Conservation (phyloP, 1,140 invertebrate genomes). For the Heliconius eleuchia region DNA sequence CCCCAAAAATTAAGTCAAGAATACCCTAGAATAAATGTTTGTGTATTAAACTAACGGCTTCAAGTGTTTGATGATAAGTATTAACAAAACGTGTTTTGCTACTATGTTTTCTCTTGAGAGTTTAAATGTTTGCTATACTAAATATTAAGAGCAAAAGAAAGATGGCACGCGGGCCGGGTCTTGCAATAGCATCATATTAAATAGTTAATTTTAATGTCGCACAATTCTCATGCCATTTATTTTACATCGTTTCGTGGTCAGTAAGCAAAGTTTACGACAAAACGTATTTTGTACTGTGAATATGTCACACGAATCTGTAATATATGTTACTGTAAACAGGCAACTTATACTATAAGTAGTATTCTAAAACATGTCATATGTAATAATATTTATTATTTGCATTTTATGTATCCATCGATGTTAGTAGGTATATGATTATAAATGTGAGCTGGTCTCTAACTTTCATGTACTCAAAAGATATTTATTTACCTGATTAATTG, state of each 20-base stretch:
- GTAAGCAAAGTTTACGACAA: constrained; percentile 43
- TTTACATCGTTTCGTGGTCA: not conserved
- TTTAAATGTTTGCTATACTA: constrained; percentile 39
- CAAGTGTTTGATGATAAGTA: constrained; percentile 68
- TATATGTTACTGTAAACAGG: constrained; percentile 33
- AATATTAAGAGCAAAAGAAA: constrained; percentile 43
- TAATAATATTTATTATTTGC: constrained; percentile 41
- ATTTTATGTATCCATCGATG: constrained; percentile 65
- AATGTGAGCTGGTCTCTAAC: constrained; percentile 77
- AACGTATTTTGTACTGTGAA: constrained; percentile 23
- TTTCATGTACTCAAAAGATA: constrained; percentile 76
- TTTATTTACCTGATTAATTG: constrained; percentile 55
- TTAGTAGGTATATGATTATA: constrained; percentile 57
- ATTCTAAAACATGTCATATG: constrained; percentile 1
- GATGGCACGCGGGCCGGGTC: constrained; percentile 64
- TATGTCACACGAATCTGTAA: constrained; percentile 20
- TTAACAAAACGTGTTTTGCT: constrained; percentile 75
- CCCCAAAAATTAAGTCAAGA: constrained; percentile 60
- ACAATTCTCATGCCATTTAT: constrained; percentile 41
- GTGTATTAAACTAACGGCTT: constrained; percentile 75
- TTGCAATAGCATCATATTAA: constrained; percentile 70
- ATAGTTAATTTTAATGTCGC: constrained; percentile 57
- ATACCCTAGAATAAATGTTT: constrained; percentile 50
- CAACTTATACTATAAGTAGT: constrained; percentile 23
- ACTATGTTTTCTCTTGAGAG: constrained; percentile 62